Conservation (phyloP, 2,113 vertebrate species). For the Lepisosteus osseus region DNA sequence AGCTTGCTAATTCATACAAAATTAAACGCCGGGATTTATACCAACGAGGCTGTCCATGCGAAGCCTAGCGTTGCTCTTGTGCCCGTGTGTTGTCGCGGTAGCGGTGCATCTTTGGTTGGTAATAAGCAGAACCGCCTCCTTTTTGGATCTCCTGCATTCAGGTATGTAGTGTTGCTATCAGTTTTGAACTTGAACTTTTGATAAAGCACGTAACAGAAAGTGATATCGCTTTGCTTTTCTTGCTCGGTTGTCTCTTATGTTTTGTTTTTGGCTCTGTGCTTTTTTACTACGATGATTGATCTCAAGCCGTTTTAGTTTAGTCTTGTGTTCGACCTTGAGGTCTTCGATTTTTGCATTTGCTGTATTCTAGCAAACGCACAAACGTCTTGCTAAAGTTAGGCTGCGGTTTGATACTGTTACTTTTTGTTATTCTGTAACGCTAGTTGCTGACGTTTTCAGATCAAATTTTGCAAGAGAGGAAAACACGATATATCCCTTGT, state of each 20-base stretch:
- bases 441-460: too few relatives aligned
- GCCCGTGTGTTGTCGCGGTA: constrained; percentile 83
- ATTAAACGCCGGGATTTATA: constrained; percentile 41
- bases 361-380: too few relatives aligned
- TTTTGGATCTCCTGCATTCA: constrained; percentile 51
- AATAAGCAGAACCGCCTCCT: constrained; percentile 50
- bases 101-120: constrained; percentile 84
- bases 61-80: constrained; percentile 75
- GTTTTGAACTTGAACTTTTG: constrained; percentile 22
- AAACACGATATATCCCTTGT: too few relatives aligned
- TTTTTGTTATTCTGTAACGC: too few relatives aligned
- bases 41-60: constrained; percentile 79
- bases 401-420: too few relatives aligned
- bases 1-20: constrained; percentile 15
- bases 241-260: neutral
- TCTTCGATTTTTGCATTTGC: too few relatives aligned
- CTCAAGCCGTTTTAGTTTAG: neutral
- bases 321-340: too few relatives aligned
- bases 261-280: neutral
- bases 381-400: too few relatives aligned
- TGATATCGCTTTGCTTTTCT: neutral
- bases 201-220: constrained; percentile 16
- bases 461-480: too few relatives aligned
- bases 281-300: neutral
- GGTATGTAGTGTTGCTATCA: constrained; percentile 42